Evolutionary conservation across 2,113 vertebrate species (phyloP).

Genomic region (Phaethon lepturus): DNA sequence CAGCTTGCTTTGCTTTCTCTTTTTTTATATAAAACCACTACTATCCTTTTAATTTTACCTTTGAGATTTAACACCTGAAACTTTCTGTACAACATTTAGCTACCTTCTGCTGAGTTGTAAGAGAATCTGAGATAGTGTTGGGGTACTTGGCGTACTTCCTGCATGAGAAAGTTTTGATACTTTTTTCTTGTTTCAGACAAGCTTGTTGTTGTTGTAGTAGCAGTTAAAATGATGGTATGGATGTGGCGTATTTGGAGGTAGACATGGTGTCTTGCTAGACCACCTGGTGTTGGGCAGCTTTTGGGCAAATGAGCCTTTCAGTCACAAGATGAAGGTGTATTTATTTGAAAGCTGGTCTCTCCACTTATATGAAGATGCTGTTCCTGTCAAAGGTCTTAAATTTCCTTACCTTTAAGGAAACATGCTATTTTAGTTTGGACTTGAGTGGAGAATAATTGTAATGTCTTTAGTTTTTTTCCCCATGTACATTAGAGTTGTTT

Average conservation of each 20-base stretch:
- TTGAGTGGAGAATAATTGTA: background rate
- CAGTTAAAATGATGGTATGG: accelerated
- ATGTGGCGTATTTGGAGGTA: too few species aligned
- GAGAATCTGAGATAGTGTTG: background rate
- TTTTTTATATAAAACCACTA: accelerated
- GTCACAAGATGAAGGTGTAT: background rate
- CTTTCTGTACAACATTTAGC: background rate
- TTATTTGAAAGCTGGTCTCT: background rate
- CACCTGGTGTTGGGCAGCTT: background rate
- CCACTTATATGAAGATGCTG: background rate
- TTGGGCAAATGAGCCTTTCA: background rate
- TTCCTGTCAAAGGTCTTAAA: background rate
- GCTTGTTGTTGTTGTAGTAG: background rate
- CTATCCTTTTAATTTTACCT: background rate
- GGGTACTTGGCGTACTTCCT: background rate
- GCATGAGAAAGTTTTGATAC: background rate
- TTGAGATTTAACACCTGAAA: background rate
- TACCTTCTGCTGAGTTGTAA: background rate
- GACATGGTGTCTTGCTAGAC: accelerated
- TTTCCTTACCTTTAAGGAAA: background rate
- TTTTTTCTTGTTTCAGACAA: background rate
- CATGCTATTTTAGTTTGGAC: background rate
- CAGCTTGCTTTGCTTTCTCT: background rate
- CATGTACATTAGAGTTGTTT: background rate
- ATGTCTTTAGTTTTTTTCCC: background rate